These are phyloP conservation scores for Diplodus sargus DNA, from an alignment of 2,797 vertebrate species.

Conservation along the genomic window DNA sequence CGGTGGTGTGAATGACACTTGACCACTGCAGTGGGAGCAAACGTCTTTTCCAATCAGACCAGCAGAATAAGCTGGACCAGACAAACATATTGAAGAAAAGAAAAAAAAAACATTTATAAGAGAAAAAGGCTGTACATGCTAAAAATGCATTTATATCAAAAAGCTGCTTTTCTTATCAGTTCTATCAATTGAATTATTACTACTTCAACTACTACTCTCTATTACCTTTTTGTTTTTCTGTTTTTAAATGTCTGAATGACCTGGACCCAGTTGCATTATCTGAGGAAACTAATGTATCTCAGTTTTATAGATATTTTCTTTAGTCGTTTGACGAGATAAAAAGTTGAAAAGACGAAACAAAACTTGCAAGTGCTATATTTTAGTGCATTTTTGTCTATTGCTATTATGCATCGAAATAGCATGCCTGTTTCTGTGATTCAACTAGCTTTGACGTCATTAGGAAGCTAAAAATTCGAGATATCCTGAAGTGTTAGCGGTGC, in stretches of 20 bases:
- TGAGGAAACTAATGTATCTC: constrained; percentile 76
- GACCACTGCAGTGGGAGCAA: constrained; percentile 73
- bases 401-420: constrained; percentile 86
- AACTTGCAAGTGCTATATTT: constrained; percentile 84
- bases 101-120: constrained; percentile 84
- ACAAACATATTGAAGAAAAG: constrained; percentile 82
- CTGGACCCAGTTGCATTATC: constrained; percentile 81
- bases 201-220: constrained; percentile 79
- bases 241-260: constrained; percentile 82
- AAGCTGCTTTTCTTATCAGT: constrained; percentile 94
- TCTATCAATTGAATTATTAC: constrained; percentile 85
- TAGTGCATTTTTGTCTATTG: constrained; percentile 85
- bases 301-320: constrained; percentile 79
- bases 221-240: constrained; percentile 58
- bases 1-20: constrained; percentile 71
- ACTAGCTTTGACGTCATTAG: constrained; percentile 84
- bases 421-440: constrained; percentile 87
- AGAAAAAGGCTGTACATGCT: constrained; percentile 93
- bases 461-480: constrained; percentile 77
- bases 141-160: constrained; percentile 94
- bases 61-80: constrained; percentile 91
- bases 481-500: constrained; percentile 79
- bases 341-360: constrained; percentile 77
- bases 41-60: constrained; percentile 83
- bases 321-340: constrained; percentile 73